Evolutionary conservation across 2,113 vertebrate species (phyloP), one percentile per base, ranked within the genome.

Genomic region (Austrofundulus limnaeus): DNA sequence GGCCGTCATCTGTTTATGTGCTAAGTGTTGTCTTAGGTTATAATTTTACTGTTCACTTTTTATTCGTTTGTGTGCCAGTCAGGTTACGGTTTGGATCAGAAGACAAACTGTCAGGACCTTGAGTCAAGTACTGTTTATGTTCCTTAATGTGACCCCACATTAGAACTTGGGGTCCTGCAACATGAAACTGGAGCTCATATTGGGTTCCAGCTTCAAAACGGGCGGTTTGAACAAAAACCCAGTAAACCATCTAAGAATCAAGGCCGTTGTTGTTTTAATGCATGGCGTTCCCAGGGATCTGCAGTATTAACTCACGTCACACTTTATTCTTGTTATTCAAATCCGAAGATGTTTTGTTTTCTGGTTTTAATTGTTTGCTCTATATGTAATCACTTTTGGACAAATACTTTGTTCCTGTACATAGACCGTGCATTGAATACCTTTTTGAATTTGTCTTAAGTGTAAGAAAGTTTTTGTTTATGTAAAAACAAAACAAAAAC

Each of bases 391-490:
- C 31, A 23, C 19, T 20, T 63, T 65, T 46, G 67, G 45, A 73
- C 51, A 48, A 69, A 50, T 61, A 66, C 6, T 25, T 4, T 73
- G n/a, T 77, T 82, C 70, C 66, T 85, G 86, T 88, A 88, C 59
- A 87, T 84, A 87, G 60, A 52, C 77, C 63, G 62, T 74, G 39
- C 66, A 80, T 84, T 79, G 16, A 77, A 82, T 73, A 75, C 78
- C 58, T 73, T 66, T 72, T 66, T 72, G 71, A 80, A 75, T 82
- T 78, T 82, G 72, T 86, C 73, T 69, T 79, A 72, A 69, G 51
- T 85, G 75, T 87, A 86, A 85, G 28, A 86, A 81, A 69, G 56
- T 75, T 68, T 86, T 86, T 84, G 77, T 82, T 81, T 84, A 81
- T 82, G 72, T 86, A 77, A 77, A 81, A 67, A 81, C n/a, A n/a